These are phyloP conservation scores for Volucella bombylans DNA, from an alignment of 2,888 invertebrate genomes.

Conservation along the genomic window DNA sequence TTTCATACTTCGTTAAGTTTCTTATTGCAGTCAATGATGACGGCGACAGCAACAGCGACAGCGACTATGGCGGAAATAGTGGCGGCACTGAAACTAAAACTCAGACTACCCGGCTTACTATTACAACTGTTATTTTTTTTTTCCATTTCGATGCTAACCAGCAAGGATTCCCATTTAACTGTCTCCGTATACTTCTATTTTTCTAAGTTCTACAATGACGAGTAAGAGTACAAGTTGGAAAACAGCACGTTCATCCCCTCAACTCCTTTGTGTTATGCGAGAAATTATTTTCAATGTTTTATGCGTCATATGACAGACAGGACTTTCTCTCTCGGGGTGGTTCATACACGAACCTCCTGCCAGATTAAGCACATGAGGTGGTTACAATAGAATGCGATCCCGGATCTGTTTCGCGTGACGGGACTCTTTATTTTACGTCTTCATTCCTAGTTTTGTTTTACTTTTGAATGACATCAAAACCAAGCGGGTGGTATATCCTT, in stretches of 20 bases:
- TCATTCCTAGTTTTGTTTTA: slow-evolving; percentile 37
- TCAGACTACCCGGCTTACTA: slow-evolving; percentile 10
- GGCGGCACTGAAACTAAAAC: not conserved
- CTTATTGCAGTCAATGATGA: slow-evolving; percentile 71
- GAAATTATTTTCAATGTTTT: slow-evolving; percentile 63
- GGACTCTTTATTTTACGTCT: slow-evolving; percentile 53
- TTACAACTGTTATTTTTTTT: not conserved
- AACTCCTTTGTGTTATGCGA: slow-evolving; percentile 53
- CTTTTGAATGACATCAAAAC: slow-evolving; percentile 26
- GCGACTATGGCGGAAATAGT: not conserved
- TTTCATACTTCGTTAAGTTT: slow-evolving; percentile 71
- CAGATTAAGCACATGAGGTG: not conserved
- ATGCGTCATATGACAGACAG: slow-evolving; percentile 56
- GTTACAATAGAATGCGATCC: not conserved
- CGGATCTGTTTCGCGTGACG: slow-evolving; percentile 16
- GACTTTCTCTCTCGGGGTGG: not conserved
- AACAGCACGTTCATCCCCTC: slow-evolving; percentile 46
- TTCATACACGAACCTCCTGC: not conserved
- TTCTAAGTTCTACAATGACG: not conserved
- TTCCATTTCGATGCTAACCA: slow-evolving; percentile 6
- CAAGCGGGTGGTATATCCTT: slow-evolving; percentile 22
- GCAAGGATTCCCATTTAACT: slow-evolving; percentile 20
- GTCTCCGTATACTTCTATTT: slow-evolving; percentile 5
- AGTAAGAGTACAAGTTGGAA: slow-evolving; percentile 1
- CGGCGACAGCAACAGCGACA: slow-evolving; percentile 11